Evolutionary conservation across 2,113 vertebrate species (phyloP).

Genomic region (Ia io): DNA sequence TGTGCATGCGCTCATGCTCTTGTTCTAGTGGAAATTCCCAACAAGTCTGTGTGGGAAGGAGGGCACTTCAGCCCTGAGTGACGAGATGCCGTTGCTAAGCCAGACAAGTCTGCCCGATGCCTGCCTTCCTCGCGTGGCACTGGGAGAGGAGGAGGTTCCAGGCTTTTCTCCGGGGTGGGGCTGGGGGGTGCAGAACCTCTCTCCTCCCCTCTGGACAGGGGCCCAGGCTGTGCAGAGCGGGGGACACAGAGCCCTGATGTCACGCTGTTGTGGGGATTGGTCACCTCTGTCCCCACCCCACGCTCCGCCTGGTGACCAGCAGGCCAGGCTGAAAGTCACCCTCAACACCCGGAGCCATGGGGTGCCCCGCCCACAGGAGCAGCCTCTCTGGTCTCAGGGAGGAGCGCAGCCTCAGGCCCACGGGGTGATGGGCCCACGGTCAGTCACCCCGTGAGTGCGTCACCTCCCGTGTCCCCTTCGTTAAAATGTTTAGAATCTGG

Average conservation of each 20-base stretch:
- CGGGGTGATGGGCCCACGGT: neutral
- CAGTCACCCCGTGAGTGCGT: rapidly evolving
- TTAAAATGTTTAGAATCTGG: neutral
- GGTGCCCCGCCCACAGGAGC: too few species aligned
- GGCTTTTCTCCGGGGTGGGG: neutral
- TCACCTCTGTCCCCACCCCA: neutral
- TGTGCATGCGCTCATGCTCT: slow-evolving; percentile 1
- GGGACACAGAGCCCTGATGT: too few species aligned
- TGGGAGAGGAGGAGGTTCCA: neutral
- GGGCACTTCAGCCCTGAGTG: neutral
- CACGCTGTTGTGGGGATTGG: neutral
- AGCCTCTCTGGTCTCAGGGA: too few species aligned
- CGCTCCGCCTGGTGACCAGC: neutral
- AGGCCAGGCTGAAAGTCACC: neutral
- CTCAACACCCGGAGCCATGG: neutral
- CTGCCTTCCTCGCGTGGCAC: neutral
- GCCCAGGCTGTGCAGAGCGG: neutral
- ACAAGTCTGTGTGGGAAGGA: neutral
- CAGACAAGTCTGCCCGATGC: neutral
- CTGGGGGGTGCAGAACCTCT: neutral
- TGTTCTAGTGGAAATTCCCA: slow-evolving; percentile 7
- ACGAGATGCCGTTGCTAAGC: neutral
- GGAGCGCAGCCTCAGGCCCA: too few species aligned
- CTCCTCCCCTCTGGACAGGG: neutral
- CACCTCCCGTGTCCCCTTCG: neutral